Conservation (phyloP, 2,888 invertebrate species). For the Leptopilina myrica region DNA sequence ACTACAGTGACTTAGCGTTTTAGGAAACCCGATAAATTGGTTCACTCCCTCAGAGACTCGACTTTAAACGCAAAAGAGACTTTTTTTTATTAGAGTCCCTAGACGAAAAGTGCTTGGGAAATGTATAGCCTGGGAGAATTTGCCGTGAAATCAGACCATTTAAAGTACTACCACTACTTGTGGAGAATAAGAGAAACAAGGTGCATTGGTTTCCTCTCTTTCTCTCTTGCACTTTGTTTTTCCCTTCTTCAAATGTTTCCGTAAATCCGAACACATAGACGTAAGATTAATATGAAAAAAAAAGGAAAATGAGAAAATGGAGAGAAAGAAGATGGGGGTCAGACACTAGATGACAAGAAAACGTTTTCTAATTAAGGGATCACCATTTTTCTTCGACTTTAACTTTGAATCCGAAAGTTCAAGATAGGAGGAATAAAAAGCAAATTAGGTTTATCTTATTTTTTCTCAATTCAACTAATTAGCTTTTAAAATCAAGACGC, state of each 20-base stretch:
- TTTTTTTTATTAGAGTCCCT: constrained; percentile 51
- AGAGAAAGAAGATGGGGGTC: neutral
- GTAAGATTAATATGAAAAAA: neutral
- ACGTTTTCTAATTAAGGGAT: too few species aligned
- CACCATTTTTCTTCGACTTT: too few species aligned
- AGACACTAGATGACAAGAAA: neutral
- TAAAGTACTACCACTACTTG: constrained; percentile 49
- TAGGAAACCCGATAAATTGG: constrained; percentile 60
- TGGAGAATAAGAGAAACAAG: constrained; percentile 16
- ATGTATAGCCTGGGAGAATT: constrained; percentile 60
- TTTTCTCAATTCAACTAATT: too few species aligned
- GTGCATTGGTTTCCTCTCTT: constrained; percentile 4
- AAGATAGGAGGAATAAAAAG: too few species aligned
- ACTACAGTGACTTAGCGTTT: constrained; percentile 55
- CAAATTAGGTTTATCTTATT: too few species aligned
- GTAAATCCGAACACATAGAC: neutral
- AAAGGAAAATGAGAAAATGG: too few species aligned
- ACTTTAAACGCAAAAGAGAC: constrained; percentile 49
- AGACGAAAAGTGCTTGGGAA: constrained; percentile 59
- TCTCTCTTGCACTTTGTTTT: constrained; percentile 6
- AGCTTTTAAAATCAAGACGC: too few species aligned
- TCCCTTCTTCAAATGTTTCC: neutral
- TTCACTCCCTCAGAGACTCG: constrained; percentile 57
- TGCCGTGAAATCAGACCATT: constrained; percentile 52
- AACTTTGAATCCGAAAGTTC: too few species aligned